Evolutionary conservation across 2,888 invertebrate genomes (phyloP).

Genomic region (Tetropium fuscum): DNA sequence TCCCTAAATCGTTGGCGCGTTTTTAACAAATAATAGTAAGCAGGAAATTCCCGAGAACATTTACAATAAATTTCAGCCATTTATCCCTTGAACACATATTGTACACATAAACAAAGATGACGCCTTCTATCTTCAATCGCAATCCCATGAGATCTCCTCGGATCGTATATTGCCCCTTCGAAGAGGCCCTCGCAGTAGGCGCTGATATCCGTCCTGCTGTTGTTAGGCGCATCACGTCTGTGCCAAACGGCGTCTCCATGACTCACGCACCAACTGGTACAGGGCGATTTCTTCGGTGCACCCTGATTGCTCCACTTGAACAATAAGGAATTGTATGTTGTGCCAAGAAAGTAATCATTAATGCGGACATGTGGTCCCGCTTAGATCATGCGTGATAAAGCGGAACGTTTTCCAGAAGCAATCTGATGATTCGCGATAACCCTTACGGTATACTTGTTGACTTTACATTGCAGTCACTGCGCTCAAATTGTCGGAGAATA

Average conservation of each 20-base stretch:
- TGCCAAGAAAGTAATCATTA: constrained; percentile 58
- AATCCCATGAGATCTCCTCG: constrained; percentile 41
- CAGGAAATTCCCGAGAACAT: constrained; percentile 11
- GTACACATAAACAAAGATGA: constrained; percentile 45
- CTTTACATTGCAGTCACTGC: not conserved
- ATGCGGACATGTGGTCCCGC: constrained; percentile 41
- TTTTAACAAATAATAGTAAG: constrained; percentile 7
- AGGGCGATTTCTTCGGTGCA: constrained; percentile 16
- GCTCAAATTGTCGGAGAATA: constrained; percentile 11
- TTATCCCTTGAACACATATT: constrained; percentile 43
- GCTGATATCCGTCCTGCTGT: constrained; percentile 36
- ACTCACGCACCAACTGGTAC: constrained; percentile 40
- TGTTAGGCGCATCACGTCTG: constrained; percentile 60
- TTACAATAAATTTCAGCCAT: constrained; percentile 38
- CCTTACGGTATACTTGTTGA: constrained; percentile 24
- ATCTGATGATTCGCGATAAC: constrained; percentile 29
- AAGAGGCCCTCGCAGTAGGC: constrained; percentile 32
- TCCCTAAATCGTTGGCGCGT: too few relatives aligned
- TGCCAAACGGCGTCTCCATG: constrained; percentile 68
- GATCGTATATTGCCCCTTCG: constrained; percentile 44
- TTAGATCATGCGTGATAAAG: constrained; percentile 45
- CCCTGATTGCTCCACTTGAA: constrained; percentile 24
- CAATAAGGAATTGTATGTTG: constrained; percentile 40
- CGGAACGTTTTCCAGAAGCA: constrained; percentile 40
- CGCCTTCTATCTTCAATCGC: constrained; percentile 38